Evolutionary conservation across 2,888 invertebrate genomes (phyloP).

Genomic region (Eristalis tenax): DNA sequence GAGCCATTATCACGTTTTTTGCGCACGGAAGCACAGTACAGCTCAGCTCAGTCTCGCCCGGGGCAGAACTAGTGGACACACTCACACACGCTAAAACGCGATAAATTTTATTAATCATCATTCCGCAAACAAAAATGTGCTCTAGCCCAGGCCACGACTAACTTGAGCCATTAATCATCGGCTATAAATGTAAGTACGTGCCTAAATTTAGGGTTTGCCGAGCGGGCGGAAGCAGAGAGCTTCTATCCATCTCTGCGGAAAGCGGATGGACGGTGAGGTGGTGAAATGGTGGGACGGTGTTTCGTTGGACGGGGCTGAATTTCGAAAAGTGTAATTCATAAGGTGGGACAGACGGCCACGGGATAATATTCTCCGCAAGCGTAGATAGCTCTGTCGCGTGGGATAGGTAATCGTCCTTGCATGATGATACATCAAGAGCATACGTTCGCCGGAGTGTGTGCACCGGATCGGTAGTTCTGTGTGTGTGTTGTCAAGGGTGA

Average conservation of each 20-base stretch:
- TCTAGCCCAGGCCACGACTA: conserved; percentile 57
- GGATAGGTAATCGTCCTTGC: conserved; percentile 59
- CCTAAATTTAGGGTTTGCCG: conserved; percentile 46
- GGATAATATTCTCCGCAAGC: conserved; percentile 21
- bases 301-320: conserved; percentile 42
- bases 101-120: conserved; percentile 71
- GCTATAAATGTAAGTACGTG: conserved; percentile 44
- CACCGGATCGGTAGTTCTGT: not conserved
- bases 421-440: conserved; percentile 46
- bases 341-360: conserved; percentile 48
- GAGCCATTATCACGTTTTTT: conserved; percentile 65
- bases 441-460: conserved; percentile 23
- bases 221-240: conserved; percentile 10
- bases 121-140: conserved; percentile 67
- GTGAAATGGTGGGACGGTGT: too few relatives aligned
- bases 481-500: conserved; percentile 24
- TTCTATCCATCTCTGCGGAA: not conserved
- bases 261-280: not conserved
- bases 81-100: conserved; percentile 11
- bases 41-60: not conserved
- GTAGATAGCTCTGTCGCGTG: conserved; percentile 42
- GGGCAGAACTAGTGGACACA: conserved; percentile 7
- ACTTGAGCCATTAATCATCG: conserved; percentile 68
- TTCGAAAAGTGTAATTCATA: conserved; percentile 68
- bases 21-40: conserved; percentile 33